Percentiles rank a stretch among this genome's conserved stretches.
Conservation (phyloP, 2,797 vertebrate genomes). For the Cottoperca gobio region DNA sequence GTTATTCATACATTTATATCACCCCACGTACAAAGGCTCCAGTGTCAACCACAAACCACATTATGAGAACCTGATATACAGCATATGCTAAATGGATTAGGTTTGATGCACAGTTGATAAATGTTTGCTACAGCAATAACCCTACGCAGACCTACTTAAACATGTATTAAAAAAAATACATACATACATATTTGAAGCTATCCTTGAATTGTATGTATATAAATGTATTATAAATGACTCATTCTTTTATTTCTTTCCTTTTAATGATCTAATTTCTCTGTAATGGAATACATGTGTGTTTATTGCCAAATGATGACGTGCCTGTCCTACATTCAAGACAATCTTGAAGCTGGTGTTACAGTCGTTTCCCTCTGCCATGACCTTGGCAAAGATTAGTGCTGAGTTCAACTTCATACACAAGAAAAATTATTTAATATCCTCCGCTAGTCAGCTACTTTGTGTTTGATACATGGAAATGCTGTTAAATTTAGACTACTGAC, state of each 20-base stretch:
- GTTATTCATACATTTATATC: constrained; percentile 5
- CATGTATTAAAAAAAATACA: too few relatives aligned
- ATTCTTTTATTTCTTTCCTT: not conserved
- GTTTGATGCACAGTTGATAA: constrained; percentile 35
- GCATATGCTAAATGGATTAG: constrained; percentile 14
- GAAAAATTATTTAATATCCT: constrained; percentile 31
- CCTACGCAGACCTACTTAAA: not conserved
- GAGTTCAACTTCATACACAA: constrained; percentile 13
- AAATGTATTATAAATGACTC: not conserved
- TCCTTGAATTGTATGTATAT: not conserved
- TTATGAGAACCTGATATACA: constrained; percentile 35
- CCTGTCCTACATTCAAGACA: not conserved
- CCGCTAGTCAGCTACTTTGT: not conserved
- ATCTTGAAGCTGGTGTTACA: constrained; percentile 16
- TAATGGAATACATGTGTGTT: not conserved
- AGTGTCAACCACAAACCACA: constrained; percentile 44
- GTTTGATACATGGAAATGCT: not conserved
- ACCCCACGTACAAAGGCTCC: constrained; percentile 5
- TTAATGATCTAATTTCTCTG: not conserved
- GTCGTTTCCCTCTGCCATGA: not conserved
- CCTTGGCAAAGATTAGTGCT: constrained; percentile 23
- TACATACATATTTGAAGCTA: not conserved
- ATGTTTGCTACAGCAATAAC: constrained; percentile 21
- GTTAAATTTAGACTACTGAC: not conserved
- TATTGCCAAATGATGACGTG: not conserved